Evolutionary conservation across 2,797 vertebrate species (phyloP).

Genomic region (Lacerta agilis): DNA sequence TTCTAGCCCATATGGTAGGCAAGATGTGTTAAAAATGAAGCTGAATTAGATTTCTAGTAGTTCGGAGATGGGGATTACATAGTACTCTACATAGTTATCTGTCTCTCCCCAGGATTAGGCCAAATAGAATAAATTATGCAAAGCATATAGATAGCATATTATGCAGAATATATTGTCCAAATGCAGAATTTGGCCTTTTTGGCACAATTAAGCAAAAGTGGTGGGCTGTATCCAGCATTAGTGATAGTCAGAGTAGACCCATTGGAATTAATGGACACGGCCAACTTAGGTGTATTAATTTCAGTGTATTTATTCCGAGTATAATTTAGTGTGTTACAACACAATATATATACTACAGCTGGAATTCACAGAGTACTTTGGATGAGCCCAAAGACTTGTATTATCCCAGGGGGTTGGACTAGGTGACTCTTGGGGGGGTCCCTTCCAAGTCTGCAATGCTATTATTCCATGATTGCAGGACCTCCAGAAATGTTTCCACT

Average conservation of each 20-base stretch:
- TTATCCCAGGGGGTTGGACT: background rate
- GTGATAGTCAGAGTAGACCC: too few relatives aligned
- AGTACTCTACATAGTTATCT: background rate
- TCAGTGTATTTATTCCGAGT: background rate
- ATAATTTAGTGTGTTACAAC: too few relatives aligned
- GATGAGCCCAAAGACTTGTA: background rate
- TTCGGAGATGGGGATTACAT: background rate
- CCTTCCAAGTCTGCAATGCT: too few relatives aligned
- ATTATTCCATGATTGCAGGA: background rate
- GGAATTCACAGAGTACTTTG: background rate
- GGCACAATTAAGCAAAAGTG: too few relatives aligned
- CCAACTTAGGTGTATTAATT: background rate
- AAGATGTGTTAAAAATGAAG: background rate
- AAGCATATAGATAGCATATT: background rate
- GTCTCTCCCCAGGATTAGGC: background rate
- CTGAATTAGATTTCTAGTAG: background rate
- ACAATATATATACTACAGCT: background rate
- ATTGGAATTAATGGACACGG: too few relatives aligned
- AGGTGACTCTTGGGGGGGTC: too few relatives aligned
- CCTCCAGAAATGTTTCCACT: background rate
- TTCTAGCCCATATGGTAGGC: background rate
- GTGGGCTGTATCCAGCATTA: too few relatives aligned
- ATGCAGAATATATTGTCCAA: background rate
- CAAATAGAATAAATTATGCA: background rate
- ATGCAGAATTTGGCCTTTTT: background rate